Evolutionary conservation across 2,888 invertebrate species (phyloP).

Genomic region (Protophormia terraenovae): DNA sequence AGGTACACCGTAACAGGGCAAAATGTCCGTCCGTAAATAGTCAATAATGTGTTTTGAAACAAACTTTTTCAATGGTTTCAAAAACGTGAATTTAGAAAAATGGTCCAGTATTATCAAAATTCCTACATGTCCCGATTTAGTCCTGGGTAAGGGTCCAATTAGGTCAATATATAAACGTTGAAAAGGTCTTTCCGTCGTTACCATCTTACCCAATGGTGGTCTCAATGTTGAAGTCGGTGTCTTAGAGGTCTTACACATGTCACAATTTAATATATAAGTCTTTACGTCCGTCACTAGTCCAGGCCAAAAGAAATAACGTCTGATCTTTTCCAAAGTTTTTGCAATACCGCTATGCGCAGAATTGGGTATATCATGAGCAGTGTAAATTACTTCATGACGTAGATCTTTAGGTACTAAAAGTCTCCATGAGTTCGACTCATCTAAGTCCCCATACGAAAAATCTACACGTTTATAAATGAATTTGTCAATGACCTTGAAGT

Average conservation of each 20-base stretch:
- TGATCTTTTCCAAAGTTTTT: not conserved
- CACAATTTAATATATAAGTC: not conserved
- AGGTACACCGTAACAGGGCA: not conserved
- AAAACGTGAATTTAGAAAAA: too few relatives aligned
- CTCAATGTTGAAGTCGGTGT: not conserved
- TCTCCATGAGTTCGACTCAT: conserved; percentile 37
- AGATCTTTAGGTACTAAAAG: conserved; percentile 32
- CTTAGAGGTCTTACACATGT: not conserved
- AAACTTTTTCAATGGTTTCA: not conserved
- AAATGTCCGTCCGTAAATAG: not conserved
- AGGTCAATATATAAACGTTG: too few relatives aligned
- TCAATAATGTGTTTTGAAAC: not conserved
- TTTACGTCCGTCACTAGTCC: not conserved
- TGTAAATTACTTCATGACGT: not conserved
- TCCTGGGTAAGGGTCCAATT: too few relatives aligned
- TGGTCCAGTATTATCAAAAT: too few relatives aligned
- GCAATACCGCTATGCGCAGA: too few relatives aligned
- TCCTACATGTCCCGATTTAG: too few relatives aligned
- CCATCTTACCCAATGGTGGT: too few relatives aligned
- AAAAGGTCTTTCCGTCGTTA: too few relatives aligned
- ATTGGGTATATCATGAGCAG: conserved; percentile 30
- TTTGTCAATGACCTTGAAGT: too few relatives aligned
- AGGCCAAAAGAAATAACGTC: not conserved
- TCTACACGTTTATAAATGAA: too few relatives aligned
- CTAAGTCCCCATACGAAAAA: too few relatives aligned